Base-by-base conservation (phyloP, 2,113 vertebrate genomes). In the Psephotus haematonotus region DNA sequence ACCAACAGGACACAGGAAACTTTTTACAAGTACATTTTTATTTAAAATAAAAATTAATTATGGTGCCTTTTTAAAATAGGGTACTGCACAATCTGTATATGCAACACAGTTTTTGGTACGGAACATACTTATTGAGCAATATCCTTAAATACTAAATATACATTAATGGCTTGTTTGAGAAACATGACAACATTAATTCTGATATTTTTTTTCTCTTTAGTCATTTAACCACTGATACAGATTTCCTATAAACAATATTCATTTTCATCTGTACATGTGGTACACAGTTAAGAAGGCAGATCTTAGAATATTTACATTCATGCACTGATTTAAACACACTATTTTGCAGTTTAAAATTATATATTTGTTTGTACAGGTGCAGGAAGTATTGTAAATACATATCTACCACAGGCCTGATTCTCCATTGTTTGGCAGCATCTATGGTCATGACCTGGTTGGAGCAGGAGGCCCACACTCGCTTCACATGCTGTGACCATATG, bases 21-120 rank as follows among this genome's bases (percentile, higher is more conserved):
- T 95, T 98, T 98, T 98, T 97, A 98, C 92, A 98, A 98, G 98
- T 98, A 98, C 96, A 98, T 98, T 98, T 99, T 99, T 99, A 99
- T 99, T 99, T 98, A 99, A 98, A 99, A 98, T 98, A 99, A 98
- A 99, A 99, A 98, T 97, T 98, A 97, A 98, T 98, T 97, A 97
- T 90, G 97, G 96, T 97, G 96, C 98, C 97, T 98, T 97, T 96
- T 97, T 96, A 98, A 96, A 98, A 97, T 96, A 98, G 97, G 97
- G 95, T 96, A 98, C 97, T 95, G 97, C 88, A 93, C 96, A 95
- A 97, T 98, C 97, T 98, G 96, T 97, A 95, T 94, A 93, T 95
- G 93, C 97, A 98, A 98, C 98, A 97, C 97, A 98, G 89, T 97
- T 97, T 98, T 98, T 98, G 98, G 97, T 98, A 98, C 96, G 11